These are phyloP conservation scores for Anabas testudineus DNA, from an alignment of 2,797 vertebrate genomes.

Conservation along the genomic window DNA sequence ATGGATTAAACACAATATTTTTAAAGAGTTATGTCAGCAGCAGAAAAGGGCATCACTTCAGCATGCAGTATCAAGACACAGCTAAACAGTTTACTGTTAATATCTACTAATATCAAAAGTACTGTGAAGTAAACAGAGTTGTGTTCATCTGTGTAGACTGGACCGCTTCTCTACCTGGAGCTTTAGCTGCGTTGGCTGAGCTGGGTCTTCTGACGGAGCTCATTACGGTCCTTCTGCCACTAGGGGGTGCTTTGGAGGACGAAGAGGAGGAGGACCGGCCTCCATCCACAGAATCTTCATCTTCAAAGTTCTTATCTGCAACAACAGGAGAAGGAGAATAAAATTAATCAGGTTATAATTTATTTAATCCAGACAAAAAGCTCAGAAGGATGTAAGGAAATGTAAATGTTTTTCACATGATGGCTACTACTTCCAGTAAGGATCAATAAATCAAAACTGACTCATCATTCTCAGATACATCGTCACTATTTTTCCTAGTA, in stretches of 20 bases:
- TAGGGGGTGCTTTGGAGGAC: conserved; percentile 90
- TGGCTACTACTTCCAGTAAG: conserved; percentile 2
- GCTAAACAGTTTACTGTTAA: background rate
- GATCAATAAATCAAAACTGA: conserved; percentile 32
- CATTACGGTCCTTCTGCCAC: conserved; percentile 87
- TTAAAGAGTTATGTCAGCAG: background rate
- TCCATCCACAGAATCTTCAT: conserved; percentile 98
- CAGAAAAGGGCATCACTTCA: background rate
- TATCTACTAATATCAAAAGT: background rate
- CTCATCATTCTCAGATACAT: conserved; percentile 9
- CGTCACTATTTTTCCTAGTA: background rate
- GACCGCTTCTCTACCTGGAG: conserved; percentile 83
- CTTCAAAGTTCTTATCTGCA: conserved; percentile 98
- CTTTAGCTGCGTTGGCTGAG: conserved; percentile 85
- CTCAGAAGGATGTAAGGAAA: too few species aligned
- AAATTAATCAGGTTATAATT: background rate
- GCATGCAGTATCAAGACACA: background rate
- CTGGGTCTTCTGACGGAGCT: conserved; percentile 89
- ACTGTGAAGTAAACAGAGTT: too few species aligned
- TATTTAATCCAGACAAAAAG: background rate
- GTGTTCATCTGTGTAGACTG: background rate
- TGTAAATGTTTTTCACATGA: background rate
- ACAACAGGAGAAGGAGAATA: conserved; percentile 33
- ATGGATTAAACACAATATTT: background rate
- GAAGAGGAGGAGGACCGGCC: conserved; percentile 96